phyloP scores from a whole-genome alignment of 2,888 invertebrate species.

The Campoplex capitator region DNA sequence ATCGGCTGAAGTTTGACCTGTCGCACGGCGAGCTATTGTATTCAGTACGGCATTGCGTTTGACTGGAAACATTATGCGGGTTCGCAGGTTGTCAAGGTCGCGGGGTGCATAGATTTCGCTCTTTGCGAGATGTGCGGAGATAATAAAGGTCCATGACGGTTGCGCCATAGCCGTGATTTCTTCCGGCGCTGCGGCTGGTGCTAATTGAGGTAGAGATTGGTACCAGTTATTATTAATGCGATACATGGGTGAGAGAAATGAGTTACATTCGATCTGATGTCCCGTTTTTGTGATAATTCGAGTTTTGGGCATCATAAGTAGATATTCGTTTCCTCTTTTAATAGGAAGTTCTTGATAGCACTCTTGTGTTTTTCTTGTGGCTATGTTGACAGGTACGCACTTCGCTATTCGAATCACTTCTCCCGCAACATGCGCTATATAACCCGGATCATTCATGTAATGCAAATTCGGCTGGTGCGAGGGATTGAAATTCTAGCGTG shows the following conservation, averaged over 20 bases:
- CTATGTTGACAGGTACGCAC: constrained; percentile 1
- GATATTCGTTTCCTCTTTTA: not conserved
- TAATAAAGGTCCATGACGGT: not conserved
- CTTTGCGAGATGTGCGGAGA: not conserved
- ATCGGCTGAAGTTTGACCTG: not conserved
- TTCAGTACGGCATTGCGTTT: not conserved
- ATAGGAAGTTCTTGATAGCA: not conserved
- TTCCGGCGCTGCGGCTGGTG: not conserved
- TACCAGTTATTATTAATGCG: not conserved
- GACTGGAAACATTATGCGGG: not conserved
- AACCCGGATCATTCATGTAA: constrained; percentile 11
- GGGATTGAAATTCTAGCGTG: too few species aligned
- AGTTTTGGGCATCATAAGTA: not conserved
- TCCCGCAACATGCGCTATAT: constrained; percentile 1
- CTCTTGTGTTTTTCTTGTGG: not conserved
- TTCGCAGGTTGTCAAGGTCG: not conserved
- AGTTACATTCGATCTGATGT: not conserved
- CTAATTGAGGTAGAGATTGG: constrained; percentile 18
- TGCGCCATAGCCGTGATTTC: not conserved
- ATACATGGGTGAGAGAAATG: not conserved
- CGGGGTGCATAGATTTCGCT: not conserved
- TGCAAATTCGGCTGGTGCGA: constrained; percentile 1
- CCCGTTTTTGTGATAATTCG: not conserved
- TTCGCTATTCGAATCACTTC: constrained; percentile 1
- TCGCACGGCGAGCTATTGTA: not conserved